Conservation (phyloP, 2,888 invertebrate genomes). For the Gandaritis pyraliata region DNA sequence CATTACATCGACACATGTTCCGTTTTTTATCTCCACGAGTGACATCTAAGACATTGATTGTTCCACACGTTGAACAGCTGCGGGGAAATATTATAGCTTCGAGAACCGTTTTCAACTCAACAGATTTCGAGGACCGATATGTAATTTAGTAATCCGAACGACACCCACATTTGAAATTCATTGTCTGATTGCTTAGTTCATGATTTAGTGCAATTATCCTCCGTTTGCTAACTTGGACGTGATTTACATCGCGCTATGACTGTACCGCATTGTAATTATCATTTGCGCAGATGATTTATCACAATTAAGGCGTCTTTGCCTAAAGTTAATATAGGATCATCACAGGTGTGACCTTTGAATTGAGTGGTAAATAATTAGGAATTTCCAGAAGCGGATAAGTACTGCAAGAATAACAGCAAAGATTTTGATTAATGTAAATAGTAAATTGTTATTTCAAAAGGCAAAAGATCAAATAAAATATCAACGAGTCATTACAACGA, state of each 20-base stretch:
- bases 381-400: slow-evolving; percentile 45
- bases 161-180: slow-evolving; percentile 74
- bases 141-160: slow-evolving; percentile 67
- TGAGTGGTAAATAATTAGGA: slow-evolving; percentile 48
- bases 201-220: slow-evolving; percentile 75
- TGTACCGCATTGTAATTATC: slow-evolving; percentile 64
- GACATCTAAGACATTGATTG: slow-evolving; percentile 71
- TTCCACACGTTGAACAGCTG: slow-evolving; percentile 67
- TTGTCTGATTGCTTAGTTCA: slow-evolving; percentile 69
- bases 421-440: slow-evolving; percentile 36
- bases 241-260: slow-evolving; percentile 66
- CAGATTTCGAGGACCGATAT: slow-evolving; percentile 66
- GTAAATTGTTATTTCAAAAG: slow-evolving; percentile 12
- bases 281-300: slow-evolving; percentile 69
- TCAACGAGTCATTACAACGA: neutral
- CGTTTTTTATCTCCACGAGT: slow-evolving; percentile 63
- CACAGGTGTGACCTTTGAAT: slow-evolving; percentile 62
- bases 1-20: slow-evolving; percentile 68
- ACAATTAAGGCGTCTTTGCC: slow-evolving; percentile 63
- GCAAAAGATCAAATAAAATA: slow-evolving; percentile 1
- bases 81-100: slow-evolving; percentile 66
- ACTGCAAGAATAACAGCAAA: slow-evolving; percentile 31
- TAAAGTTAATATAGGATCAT: slow-evolving; percentile 56
- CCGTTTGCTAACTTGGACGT: slow-evolving; percentile 65
- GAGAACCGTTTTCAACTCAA: slow-evolving; percentile 55